Conservation (phyloP, 1,140 invertebrate genomes). For the Aphidius ervi region DNA sequence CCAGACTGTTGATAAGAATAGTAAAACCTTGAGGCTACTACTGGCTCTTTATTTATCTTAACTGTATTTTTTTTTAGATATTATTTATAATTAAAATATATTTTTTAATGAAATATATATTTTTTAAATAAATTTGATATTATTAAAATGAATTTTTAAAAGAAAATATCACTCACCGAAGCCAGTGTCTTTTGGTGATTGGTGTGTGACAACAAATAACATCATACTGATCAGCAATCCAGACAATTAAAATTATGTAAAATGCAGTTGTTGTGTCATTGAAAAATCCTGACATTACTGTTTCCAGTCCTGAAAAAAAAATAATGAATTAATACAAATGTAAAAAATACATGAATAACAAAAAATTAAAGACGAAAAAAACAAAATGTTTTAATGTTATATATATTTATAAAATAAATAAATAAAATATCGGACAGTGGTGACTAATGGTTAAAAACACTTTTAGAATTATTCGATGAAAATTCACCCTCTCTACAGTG, state of each 20-base stretch:
- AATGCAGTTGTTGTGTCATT: constrained; percentile 98
- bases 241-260: constrained; percentile 98
- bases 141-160: too few relatives aligned
- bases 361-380: too few relatives aligned
- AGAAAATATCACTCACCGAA: constrained; percentile 65
- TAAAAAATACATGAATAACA: too few relatives aligned
- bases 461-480: constrained; percentile 29
- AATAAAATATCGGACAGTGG: constrained; percentile 12
- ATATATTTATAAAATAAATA: not conserved
- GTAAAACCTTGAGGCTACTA: too few relatives aligned
- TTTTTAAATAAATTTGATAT: not conserved
- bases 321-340: not conserved
- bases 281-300: constrained; percentile 99
- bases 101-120: constrained; percentile 7
- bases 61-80: not conserved
- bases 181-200: constrained; percentile 94
- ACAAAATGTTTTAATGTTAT: not conserved
- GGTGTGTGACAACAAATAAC: constrained; percentile 95
- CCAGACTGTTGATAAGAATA: too few relatives aligned
- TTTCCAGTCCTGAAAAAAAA: constrained; percentile 90
- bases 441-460: constrained; percentile 24
- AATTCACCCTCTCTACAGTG: constrained; percentile 10
- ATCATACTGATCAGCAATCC: constrained; percentile 99
- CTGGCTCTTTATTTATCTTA: too few relatives aligned
- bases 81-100: not conserved